These are phyloP conservation scores for Crypturellus tataupa DNA, from an alignment of 2,797 vertebrate species.

Conservation along the genomic window DNA sequence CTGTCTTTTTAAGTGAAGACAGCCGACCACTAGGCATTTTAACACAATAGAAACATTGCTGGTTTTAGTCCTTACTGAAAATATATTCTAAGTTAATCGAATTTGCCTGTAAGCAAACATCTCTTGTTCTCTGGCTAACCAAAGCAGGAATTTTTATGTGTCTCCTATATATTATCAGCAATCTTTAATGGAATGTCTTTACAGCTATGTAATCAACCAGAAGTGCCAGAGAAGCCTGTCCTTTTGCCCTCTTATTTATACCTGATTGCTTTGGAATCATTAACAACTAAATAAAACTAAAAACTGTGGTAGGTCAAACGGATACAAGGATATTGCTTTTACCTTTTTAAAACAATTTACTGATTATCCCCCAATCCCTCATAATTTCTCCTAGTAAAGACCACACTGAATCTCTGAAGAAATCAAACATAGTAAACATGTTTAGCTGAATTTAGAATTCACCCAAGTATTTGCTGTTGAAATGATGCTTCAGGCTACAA, in stretches of 20 bases:
- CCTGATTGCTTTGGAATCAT: slow-evolving; percentile 42
- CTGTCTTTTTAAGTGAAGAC: slow-evolving; percentile 31
- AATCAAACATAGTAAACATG: neutral
- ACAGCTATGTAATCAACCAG: slow-evolving; percentile 15
- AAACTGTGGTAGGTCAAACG: slow-evolving; percentile 40
- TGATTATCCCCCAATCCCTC: neutral
- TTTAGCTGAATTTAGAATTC: neutral
- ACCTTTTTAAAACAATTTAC: neutral
- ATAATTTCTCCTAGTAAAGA: neutral
- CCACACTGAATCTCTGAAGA: neutral
- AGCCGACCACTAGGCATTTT: neutral
- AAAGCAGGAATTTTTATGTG: slow-evolving; percentile 35
- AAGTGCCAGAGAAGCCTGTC: slow-evolving; percentile 33
- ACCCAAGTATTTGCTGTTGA: neutral
- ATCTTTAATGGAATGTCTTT: slow-evolving; percentile 50
- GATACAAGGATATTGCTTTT: neutral
- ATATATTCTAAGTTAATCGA: slow-evolving; percentile 32
- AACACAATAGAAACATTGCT: neutral
- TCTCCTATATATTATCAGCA: slow-evolving; percentile 27
- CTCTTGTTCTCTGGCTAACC: slow-evolving; percentile 22
- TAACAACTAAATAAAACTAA: slow-evolving; percentile 17
- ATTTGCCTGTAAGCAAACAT: slow-evolving; percentile 15
- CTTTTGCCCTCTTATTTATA: slow-evolving; percentile 59
- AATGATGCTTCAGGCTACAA: neutral
- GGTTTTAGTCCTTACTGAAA: slow-evolving; percentile 6